Evolutionary conservation across 2,113 vertebrate species (phyloP).

Genomic region (Catharus fuscescens): DNA sequence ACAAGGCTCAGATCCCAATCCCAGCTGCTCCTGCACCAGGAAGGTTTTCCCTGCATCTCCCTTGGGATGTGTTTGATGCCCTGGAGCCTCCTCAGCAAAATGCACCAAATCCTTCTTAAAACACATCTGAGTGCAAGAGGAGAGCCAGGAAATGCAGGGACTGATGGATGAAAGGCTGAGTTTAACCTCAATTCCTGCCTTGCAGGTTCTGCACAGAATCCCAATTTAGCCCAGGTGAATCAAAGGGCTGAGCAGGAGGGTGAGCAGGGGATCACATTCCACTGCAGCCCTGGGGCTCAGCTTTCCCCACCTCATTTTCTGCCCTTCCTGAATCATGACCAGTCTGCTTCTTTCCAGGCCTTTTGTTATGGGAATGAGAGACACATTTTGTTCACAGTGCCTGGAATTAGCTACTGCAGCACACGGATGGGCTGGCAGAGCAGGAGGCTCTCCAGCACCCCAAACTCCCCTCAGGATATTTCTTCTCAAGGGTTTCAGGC

Average conservation of each 20-base stretch:
- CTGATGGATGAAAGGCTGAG: not conserved
- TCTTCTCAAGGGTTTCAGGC: not conserved
- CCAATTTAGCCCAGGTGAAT: not conserved
- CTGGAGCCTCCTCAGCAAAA: not conserved
- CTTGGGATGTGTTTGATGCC: not conserved
- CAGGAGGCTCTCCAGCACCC: not conserved
- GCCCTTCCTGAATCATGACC: conserved; percentile 7
- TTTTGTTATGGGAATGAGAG: conserved; percentile 26
- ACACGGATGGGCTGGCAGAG: not conserved
- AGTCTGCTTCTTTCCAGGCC: not conserved
- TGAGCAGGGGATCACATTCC: not conserved
- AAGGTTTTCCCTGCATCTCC: not conserved
- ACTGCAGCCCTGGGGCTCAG: not conserved
- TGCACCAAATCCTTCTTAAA: not conserved
- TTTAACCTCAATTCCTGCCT: not conserved
- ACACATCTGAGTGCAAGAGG: no score
- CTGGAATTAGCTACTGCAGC: not conserved
- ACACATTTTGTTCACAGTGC: not conserved
- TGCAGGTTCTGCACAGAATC: not conserved
- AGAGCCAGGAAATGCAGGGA: not conserved
- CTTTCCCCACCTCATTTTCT: conserved; percentile 2
- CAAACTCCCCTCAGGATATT: fast-evolving
- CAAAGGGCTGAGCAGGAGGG: not conserved
- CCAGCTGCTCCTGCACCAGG: not conserved
- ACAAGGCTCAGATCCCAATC: not conserved